Percentiles rank a stretch among this genome's conserved stretches.
Conservation (phyloP, 2,113 vertebrate genomes). For the Rhipidura dahli region DNA sequence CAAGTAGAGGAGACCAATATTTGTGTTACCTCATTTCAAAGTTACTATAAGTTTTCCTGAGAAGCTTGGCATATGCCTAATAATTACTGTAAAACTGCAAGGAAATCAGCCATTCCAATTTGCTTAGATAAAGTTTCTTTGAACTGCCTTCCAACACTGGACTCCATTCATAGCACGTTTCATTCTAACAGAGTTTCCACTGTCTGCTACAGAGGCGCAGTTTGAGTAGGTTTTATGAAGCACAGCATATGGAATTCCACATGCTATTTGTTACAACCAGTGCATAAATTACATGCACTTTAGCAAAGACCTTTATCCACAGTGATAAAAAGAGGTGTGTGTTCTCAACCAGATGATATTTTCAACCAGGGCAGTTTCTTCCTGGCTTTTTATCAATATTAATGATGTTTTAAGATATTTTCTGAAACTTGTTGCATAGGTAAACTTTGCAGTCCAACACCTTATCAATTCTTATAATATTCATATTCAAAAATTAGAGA, state of each 20-base stretch:
- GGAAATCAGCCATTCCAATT: constrained; percentile 41
- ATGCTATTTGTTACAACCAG: constrained; percentile 10
- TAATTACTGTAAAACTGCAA: constrained; percentile 39
- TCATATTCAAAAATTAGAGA: not conserved
- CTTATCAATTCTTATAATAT: not conserved
- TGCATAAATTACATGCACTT: constrained; percentile 6
- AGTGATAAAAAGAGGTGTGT: not conserved
- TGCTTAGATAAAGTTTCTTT: constrained; percentile 54
- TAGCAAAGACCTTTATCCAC: not conserved
- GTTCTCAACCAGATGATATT: not conserved
- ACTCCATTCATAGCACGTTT: not conserved
- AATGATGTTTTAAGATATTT: not conserved
- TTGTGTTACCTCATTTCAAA: constrained; percentile 43
- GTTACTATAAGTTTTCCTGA: not conserved
- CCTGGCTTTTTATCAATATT: not conserved
- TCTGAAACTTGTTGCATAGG: not conserved
- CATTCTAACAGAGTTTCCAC: constrained; percentile 2
- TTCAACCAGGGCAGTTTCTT: not conserved
- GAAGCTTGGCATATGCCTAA: not conserved
- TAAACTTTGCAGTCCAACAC: not conserved
- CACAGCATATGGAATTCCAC: constrained; percentile 3
- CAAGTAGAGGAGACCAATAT: not conserved
- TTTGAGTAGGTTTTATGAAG: not conserved
- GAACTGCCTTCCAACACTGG: constrained; percentile 37
- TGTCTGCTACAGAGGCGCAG: not conserved